These are phyloP conservation scores for Psilopsiagon aymara DNA, from an alignment of 2,113 vertebrate genomes.

Conservation along the genomic window DNA sequence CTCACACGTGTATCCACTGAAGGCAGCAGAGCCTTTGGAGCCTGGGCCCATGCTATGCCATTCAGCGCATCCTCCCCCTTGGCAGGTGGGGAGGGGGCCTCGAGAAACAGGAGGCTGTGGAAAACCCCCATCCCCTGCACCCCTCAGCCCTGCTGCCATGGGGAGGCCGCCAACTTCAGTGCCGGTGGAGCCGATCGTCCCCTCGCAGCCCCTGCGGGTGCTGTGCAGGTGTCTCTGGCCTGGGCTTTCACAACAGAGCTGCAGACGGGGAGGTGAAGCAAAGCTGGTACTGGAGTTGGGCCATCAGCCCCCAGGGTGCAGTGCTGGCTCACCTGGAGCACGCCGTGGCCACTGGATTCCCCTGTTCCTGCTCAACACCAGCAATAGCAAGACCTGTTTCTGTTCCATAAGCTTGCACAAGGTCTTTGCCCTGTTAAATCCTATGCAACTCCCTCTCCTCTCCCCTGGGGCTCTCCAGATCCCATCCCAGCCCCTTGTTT, in stretches of 20 bases:
- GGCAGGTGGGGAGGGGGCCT: not conserved
- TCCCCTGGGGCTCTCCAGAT: not conserved
- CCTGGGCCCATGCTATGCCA: not conserved
- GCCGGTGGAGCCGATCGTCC: not conserved
- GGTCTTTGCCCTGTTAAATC: slow-evolving; percentile 37
- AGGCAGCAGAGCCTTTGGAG: not conserved
- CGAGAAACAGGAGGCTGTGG: not conserved
- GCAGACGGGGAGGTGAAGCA: not conserved
- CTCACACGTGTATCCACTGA: not conserved
- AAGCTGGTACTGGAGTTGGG: not conserved
- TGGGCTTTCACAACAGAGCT: not conserved
- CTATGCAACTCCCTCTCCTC: slow-evolving; percentile 43
- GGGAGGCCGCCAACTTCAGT: not conserved
- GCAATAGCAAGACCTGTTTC: slow-evolving; percentile 39
- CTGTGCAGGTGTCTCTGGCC: not conserved
- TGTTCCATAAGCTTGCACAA: slow-evolving; percentile 1
- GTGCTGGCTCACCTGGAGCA: not conserved
- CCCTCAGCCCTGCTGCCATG: not conserved
- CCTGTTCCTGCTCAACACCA: not conserved
- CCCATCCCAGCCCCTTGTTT: not conserved
- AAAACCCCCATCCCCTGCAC: no score
- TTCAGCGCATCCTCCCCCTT: not conserved
- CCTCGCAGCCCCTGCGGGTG: not conserved
- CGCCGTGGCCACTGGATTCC: not conserved
- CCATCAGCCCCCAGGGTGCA: not conserved